Evolutionary conservation across 92 coral and sea anemone genomes (phyloP).

Genomic region (Bergia sp.): DNA sequence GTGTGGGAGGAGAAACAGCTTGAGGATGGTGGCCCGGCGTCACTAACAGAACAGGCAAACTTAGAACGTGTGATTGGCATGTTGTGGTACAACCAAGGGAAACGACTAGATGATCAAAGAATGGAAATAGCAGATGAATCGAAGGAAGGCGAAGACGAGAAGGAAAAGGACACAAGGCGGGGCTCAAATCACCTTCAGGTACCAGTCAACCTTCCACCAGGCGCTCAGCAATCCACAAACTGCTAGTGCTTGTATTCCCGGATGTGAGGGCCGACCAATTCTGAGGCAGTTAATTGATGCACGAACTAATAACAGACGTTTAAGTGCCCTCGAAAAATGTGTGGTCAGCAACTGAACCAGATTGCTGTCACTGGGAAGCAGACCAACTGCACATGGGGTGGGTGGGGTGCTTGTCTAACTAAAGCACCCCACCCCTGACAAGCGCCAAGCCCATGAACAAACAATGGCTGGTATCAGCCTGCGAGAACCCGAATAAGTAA

Average conservation of each 20-base stretch:
- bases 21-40: constrained; percentile 51
- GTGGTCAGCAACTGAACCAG: constrained; percentile 17
- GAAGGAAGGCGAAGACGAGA: constrained; percentile 52
- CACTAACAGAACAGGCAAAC: constrained; percentile 52
- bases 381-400: constrained; percentile 13
- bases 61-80: constrained; percentile 79
- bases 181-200: constrained; percentile 46
- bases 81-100: constrained; percentile 87
- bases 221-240: constrained; percentile 31
- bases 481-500: constrained; percentile 13
- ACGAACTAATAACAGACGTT: constrained; percentile 40
- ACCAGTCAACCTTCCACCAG: constrained; percentile 29
- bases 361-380: constrained; percentile 22
- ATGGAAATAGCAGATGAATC: constrained; percentile 45
- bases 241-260: constrained; percentile 30
- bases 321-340: constrained; percentile 17
- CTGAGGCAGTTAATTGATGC: constrained; percentile 27
- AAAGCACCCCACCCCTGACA: constrained; percentile 32
- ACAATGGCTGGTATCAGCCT: constrained; percentile 41
- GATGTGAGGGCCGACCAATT: background rate
- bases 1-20: constrained; percentile 83
- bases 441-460: constrained; percentile 26
- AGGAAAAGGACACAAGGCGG: constrained; percentile 37
- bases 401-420: background rate
- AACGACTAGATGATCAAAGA: constrained; percentile 60